Evolutionary conservation across 2,888 invertebrate species (phyloP).

Genomic region (Nomada flava): DNA sequence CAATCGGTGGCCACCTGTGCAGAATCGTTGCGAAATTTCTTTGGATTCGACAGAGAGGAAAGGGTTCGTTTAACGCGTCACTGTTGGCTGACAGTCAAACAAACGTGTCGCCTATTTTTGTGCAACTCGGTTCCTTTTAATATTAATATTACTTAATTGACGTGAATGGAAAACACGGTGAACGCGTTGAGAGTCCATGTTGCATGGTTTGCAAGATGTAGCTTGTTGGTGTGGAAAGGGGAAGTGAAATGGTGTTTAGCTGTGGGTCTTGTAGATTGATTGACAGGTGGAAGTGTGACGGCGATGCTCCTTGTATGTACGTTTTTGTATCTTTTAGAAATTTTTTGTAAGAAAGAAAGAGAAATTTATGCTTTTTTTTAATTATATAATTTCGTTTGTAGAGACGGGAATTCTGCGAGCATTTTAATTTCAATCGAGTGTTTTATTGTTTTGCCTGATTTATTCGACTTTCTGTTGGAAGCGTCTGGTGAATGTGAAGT

Average conservation of each 20-base stretch:
- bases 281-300: too few species aligned
- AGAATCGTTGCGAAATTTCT: not conserved
- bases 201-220: too few species aligned
- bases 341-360: conserved; percentile 13
- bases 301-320: too few species aligned
- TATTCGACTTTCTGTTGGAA: not conserved
- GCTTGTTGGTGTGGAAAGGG: too few species aligned
- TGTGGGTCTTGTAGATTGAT: too few species aligned
- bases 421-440: not conserved
- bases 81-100: not conserved
- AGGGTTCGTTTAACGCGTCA: not conserved
- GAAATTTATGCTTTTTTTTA: not conserved
- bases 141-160: too few species aligned
- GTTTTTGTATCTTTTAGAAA: not conserved
- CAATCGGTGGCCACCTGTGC: conserved; percentile 4
- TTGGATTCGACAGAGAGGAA: not conserved
- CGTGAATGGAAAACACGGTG: too few species aligned
- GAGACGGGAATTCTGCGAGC: not conserved
- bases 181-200: too few species aligned
- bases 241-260: too few species aligned
- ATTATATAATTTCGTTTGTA: not conserved
- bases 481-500: not conserved
- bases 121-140: too few species aligned
- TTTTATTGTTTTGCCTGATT: not conserved
- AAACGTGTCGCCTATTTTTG: too few species aligned